Evolutionary conservation across 2,888 invertebrate species (phyloP), one percentile per base, ranked within the genome.

Genomic region (Zhengitettix transpicula): DNA sequence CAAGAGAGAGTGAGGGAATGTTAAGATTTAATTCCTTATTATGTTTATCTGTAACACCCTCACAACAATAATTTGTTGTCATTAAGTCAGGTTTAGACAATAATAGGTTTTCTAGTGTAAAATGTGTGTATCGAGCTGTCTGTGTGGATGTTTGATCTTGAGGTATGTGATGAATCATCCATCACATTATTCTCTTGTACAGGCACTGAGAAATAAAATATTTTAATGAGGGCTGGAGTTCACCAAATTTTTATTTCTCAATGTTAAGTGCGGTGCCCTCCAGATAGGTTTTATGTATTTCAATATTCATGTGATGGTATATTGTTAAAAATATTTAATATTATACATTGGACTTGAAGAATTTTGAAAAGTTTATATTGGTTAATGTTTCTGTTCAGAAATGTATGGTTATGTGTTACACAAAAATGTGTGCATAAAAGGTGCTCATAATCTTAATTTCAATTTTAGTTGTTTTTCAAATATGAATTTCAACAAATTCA

Each of bases 41-140:
- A 16, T 52, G 40, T 16, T 16, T 54, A n/a, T 17, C 40, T 52
- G 16, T 53, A 53, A 42, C 40, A 53, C 42, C 40, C 40, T 52
- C 40, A 53, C 44, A 40, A 17, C 54, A 42, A 42, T 42, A 16
- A 42, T 42, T 17, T 58, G 53, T 40, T 54, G 42, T 44, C 52
- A 52, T 42, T 54, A 42, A 28, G 42, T 54, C n/a, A 59, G 52
- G 41, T 51, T 59, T 59, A 59, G 59, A 59, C 59, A 59, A 59
- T 59, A 59, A 59, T 59, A 59, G 59, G 52, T 51, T 47, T 47
- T 52, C 56, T 59, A 59, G 56, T 58, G 51, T 51, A 40, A 51
- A 12, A 12, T 16, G 53, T 53, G 53, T 53, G 53, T 12, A 47
- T 51, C 14, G 10, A 53, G 9, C 17, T 12, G 17, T 11, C 17